Evolutionary conservation across 2,888 invertebrate species (phyloP), one percentile per base, ranked within the genome.

Genomic region (Phytoseiulus persimilis): DNA sequence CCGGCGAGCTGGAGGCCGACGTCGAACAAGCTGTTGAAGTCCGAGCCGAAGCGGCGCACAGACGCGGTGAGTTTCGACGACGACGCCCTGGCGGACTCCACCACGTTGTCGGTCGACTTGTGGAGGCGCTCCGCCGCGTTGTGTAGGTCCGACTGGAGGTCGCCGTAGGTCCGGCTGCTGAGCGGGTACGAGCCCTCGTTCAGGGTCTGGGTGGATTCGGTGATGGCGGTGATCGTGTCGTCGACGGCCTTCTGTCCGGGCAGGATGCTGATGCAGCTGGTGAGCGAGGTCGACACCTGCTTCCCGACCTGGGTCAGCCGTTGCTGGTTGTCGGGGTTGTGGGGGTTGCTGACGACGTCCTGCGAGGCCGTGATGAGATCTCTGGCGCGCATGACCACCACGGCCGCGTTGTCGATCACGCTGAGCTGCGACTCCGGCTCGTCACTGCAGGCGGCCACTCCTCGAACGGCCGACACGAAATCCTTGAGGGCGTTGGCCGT

Each of bases 191-290:
- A 90, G 9, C 87, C 87, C 33, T 87, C 87, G 87, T 95, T 95
- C 32, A 97, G 94, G 23, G 95, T 94, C 91, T 96, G 95, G 89
- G 93, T 93, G 45, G 93, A 93, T 90, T 96, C 95, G 90, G 95
- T 95, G 91, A 98, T 96, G 91, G 95, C 95, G 91, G 95, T 95
- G 91, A 97, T 95, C 0, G 97, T 96, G 32, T 95, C 95, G 92
- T 98, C 98, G n/a, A 99, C 95, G 92, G 98, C 98, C 90, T 95
- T 95, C 92, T 98, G 97, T 0, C 98, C 97, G 0, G 98, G 98
- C 84, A 98, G 94, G 91, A 96, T 96, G 91, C 96, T 95, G 90
- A 98, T 95, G 91, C 95, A 95, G 91, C 94, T 94, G 91, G 95
- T 95, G 90, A 95, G 93, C 1, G 95, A 94, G 93, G 91, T 92